phyloP scores from a whole-genome alignment of 2,888 invertebrate genomes.

The Sylvicola cinctus region DNA sequence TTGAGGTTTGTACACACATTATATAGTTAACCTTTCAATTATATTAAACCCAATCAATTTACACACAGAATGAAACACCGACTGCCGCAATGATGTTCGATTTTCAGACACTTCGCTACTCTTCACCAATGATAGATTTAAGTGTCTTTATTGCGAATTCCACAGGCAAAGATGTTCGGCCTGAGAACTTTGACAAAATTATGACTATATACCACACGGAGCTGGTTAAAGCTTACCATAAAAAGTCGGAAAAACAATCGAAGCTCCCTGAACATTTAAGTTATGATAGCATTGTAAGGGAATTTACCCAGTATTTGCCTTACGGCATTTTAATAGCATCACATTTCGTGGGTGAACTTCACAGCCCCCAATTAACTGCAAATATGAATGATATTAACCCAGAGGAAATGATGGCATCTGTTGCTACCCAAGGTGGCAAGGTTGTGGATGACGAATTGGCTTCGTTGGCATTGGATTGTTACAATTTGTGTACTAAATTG shows the following conservation, averaged over 20 bases:
- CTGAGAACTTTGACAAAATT: slow-evolving; percentile 14
- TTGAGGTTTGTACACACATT: slow-evolving; percentile 11
- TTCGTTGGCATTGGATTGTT: slow-evolving; percentile 16
- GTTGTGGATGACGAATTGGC: slow-evolving; percentile 17
- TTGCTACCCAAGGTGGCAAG: slow-evolving; percentile 15
- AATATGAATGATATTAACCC: slow-evolving; percentile 11
- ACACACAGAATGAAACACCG: slow-evolving; percentile 9
- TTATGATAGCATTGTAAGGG: slow-evolving; percentile 14
- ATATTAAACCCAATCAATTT: slow-evolving; percentile 7
- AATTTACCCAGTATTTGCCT: slow-evolving; percentile 17
- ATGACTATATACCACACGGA: slow-evolving; percentile 16
- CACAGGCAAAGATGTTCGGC: slow-evolving; percentile 15
- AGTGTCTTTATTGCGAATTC: slow-evolving; percentile 16
- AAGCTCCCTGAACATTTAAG: slow-evolving; percentile 12
- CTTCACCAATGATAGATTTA: slow-evolving; percentile 23
- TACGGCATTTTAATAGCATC: slow-evolving; percentile 13
- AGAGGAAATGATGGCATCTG: slow-evolving; percentile 9
- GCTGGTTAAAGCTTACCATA: slow-evolving; percentile 11
- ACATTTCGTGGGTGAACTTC: slow-evolving; percentile 15
- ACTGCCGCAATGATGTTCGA: slow-evolving; percentile 21
- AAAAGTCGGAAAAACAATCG: slow-evolving; percentile 6
- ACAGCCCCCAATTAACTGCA: slow-evolving; percentile 10
- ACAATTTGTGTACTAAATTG: slow-evolving; percentile 10
- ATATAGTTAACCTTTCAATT: not conserved
- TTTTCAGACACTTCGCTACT: slow-evolving; percentile 20